Conservation (phyloP, 2,888 invertebrate species). For the Parnassius orleans region DNA sequence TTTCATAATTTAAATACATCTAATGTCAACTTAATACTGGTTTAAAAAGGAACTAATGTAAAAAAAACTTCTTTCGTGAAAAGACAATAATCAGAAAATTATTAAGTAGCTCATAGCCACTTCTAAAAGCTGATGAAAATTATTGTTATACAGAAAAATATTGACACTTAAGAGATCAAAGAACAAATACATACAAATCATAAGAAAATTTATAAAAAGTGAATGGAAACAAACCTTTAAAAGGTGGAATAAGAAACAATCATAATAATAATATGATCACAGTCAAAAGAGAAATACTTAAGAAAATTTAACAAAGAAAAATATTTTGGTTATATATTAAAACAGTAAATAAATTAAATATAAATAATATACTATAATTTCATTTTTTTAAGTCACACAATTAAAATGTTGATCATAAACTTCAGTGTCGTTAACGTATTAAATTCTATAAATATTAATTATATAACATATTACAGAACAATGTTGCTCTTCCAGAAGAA, state of each 20-base stretch:
- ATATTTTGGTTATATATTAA: neutral
- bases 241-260: slow-evolving; percentile 12
- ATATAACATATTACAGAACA: neutral
- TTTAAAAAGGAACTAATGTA: slow-evolving; percentile 38
- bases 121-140: neutral
- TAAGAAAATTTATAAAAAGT: neutral
- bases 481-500: slow-evolving; percentile 9
- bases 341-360: slow-evolving; percentile 2
- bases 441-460: neutral
- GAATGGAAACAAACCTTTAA: slow-evolving; percentile 2
- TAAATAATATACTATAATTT: neutral
- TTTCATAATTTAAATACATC: slow-evolving; percentile 27
- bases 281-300: slow-evolving; percentile 3
- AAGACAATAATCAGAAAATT: neutral
- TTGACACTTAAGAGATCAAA: neutral
- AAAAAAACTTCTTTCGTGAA: slow-evolving; percentile 12
- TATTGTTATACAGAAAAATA: neutral
- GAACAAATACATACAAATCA: neutral
- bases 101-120: neutral
- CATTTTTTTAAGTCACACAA: neutral
- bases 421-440: neutral
- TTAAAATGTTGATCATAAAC: neutral
- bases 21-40: slow-evolving; percentile 38
- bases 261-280: slow-evolving; percentile 6
- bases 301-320: slow-evolving; percentile 4